Evolutionary conservation across 2,888 invertebrate species (phyloP), one percentile per base, ranked within the genome.

Genomic region (Epirrhoe alternata): DNA sequence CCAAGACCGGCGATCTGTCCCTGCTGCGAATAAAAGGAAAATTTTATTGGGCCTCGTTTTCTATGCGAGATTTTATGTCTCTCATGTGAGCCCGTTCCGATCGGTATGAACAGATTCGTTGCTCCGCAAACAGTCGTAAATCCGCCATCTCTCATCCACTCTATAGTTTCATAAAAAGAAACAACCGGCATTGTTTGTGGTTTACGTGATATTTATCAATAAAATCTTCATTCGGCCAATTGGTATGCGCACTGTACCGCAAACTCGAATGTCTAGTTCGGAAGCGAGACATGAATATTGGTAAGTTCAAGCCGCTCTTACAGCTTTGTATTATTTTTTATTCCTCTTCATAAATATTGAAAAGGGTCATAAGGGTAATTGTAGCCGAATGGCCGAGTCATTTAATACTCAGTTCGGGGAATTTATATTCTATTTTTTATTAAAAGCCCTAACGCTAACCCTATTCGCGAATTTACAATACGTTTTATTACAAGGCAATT

Each of bases 91-190:
- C 74, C 76, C 72, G 68, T 73, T 71, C 74, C 66, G 72, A 72
- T 73, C 73, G 70, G 79, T 78, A 82, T 80, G 81, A 83, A 83
- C 87, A 84, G 86, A 86, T 87, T 86, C 82, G 77, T 77, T 75
- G 82, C 76, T 76, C 82, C 85, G 80, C 86, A 86, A 87, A 87
- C 82, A 85, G 78, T 86, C 88, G 88, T 89, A 89, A 88, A 88
- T 86, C 83, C 81, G 77, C 82, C 83, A 84, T 85, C 77, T 77
- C 81, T 82, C 86, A 87, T 87, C 85, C 86, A 82, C 79, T 81
- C 81, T 82, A 73, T 79, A 79, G 77, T 80, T 81, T 76, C 73
- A 77, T 83, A 82, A 81, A 82, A 83, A 75, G 68, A 74, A 71
- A 75, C 77, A 69, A 72, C 73, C 55, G 51, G 70, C 72, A 78